phyloP scores from a whole-genome alignment of 2,113 vertebrate genomes.

The Pachycephala philippinensis region DNA sequence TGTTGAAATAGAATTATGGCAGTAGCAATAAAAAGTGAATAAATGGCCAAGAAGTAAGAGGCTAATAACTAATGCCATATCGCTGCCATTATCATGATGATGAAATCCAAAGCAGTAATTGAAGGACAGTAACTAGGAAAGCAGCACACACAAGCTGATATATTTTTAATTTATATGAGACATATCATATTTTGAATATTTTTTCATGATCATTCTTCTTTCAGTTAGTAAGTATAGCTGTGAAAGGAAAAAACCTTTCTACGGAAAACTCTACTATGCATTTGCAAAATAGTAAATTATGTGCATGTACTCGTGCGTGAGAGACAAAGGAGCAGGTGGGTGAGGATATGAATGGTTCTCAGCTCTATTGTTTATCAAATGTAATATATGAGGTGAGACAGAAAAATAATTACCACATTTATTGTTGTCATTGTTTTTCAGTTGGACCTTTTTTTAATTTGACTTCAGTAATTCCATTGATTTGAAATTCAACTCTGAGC shows the following conservation, averaged over 20 bases:
- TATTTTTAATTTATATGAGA: not conserved
- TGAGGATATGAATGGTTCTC: not conserved
- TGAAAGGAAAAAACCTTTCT: not conserved
- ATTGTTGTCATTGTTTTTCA: not conserved
- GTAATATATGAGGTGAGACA: not conserved
- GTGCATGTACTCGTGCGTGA: accelerated
- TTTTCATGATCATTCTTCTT: not conserved
- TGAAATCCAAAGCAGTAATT: not conserved
- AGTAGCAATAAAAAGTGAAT: not conserved
- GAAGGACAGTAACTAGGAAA: not conserved
- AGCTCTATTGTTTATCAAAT: not conserved
- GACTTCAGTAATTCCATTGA: not conserved
- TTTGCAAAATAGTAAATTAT: not conserved
- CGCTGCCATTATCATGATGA: not conserved
- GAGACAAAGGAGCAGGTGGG: not conserved
- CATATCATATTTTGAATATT: accelerated
- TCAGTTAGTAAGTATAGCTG: not conserved
- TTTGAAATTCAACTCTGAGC: not conserved
- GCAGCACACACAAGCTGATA: not conserved
- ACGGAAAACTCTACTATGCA: not conserved
- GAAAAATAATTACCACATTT: not conserved
- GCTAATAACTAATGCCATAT: not conserved
- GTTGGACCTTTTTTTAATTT: not conserved
- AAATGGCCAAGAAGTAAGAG: not conserved
- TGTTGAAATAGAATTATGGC: not conserved